Evolutionary conservation across 64 coral and sea anemone species (phyloP), one percentile per base, ranked within the genome.

Genomic region (Dendrophyllia cribrosa): DNA sequence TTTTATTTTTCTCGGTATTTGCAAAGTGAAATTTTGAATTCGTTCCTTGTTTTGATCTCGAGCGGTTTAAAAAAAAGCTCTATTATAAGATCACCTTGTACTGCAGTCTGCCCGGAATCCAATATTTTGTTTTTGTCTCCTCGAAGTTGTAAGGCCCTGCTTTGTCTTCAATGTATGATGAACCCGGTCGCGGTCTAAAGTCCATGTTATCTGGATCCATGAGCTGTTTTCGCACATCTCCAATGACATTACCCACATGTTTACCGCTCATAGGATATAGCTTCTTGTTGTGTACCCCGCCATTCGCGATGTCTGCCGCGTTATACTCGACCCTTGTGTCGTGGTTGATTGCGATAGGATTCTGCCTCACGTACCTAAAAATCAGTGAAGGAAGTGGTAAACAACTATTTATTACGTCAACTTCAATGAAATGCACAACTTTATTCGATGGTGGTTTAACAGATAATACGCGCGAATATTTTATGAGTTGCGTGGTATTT

Each of bases 161-260:
- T 13, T 46, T 51, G 15, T 83, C 66, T 62, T 58, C 1, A 7
- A 75, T 76, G 58, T 84, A 91, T 12, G 44, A 16, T 0, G 89
- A 91, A 2, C 22, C 44, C 7, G 56, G 17, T 3, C 9, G 59
- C 10, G 89, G 89, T 25, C 89, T 56, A 48, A 91, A 91, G 9
- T 91, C 89, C 25, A 66, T 77, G 52, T 91, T 91, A 10, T 84
- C 70, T 47, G 89, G 67, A 51, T 91, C 89, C 52, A 85, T 85
- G 9, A 91, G 43, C 49, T 91, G 66, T 6, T 51, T 26, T 46
- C 89, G 65, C 15, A 91, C 79, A 14, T 75, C 25, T 12, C 89
- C 78, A 47, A 84, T 60, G 43, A 91, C 46, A 67, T 84, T 85
- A 6, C 51, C 58, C 52, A 62, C 3, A 6, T 85, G 65, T 72